Evolutionary conservation across 2,888 invertebrate species (phyloP), one percentile per base, ranked within the genome.

Genomic region (Sussaba pulchella): DNA sequence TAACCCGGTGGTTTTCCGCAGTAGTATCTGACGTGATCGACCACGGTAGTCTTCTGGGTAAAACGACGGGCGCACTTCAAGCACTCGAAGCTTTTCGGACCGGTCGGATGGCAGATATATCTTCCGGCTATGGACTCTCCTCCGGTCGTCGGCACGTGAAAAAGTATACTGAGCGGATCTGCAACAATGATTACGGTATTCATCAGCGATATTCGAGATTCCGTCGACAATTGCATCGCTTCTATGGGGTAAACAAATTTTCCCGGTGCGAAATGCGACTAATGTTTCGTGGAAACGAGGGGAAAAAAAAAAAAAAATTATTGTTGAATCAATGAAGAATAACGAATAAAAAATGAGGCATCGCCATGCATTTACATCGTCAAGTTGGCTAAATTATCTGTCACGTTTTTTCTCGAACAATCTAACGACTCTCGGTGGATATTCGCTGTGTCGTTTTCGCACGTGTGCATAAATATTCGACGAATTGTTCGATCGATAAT

Each of bases 1-100:
- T 87, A 85, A 64, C 86, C 84, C n/a, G 86, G 87, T 39, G 86
- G 85, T 67, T 86, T 85, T 4, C 89, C 88, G 77, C 90, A 89
- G 72, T 89, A 90, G 70, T 86, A 88, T 73, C 87, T 88, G 63
- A 88, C 83, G 82, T 91, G 91, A 71, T 81, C 81, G 39, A 83
- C 86, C 63, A 88, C 84, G 78, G 87, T 89, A 0, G 83, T 74
- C 64, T 87, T 86, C 81, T 87, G 82, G 0, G 86, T 85, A 61
- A 87, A 88, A 19, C 87, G 86, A 10, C 85, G 85, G 17, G 75
- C 70, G 78, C 89, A 89, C 0, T 78, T 86, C 4, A 83, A 80
- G 39, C 88, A 88, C 59, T 83, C 82, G 66, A 85, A 86, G n/a
- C 77, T 85, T 69, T 87, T 85, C 41, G 70, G 73, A 19, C 89